Evolutionary conservation across 2,113 vertebrate genomes (phyloP), one percentile per base, ranked within the genome.

Genomic region (Tychaedon coryphoeus): DNA sequence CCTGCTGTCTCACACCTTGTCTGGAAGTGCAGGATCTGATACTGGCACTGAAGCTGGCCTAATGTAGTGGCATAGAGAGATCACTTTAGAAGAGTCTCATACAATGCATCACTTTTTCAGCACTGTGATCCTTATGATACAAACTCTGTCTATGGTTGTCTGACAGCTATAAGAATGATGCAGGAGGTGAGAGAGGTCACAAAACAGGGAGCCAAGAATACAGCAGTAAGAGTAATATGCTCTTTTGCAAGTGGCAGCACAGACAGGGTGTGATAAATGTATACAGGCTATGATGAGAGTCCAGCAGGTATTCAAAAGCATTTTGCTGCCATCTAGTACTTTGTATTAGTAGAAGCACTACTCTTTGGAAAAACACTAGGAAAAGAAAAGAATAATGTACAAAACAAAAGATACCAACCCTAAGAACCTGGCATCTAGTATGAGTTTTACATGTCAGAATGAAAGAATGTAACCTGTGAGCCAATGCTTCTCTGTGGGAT

Each of bases 301-400:
- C 20, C 71, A 76, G n/a, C 23, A 90, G 88, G 56, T 88, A 75
- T 88, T 76, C 88, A 90, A 86, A 90, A 70, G 90, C 33, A 92
- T 97, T 95, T 86, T 96, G 75, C 91, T 97, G 92, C 94, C 95
- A 90, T 50, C 94, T 95, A 94, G 96, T 90, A 93, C 57, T 53
- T 69, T 45, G 8, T 48, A 34, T 65, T 72, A 88, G 66, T 50
- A 88, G 88, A 83, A 72, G 9, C 70, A 78, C 8, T 57, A 36
- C 8, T 38, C 26, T 66, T 86, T 34, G 12, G 28, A 76, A 93
- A 79, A 82, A 12, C 18, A 60, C 9, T 18, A 28, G 47, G 61
- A 23, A 67, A 64, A 88, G 50, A 70, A 40, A 54, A 69, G 9
- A 88, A 40, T 17, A 61, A n/a, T 5, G 13, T 19, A 40, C 7